A percentile compares a stretch with the other conserved stretches of the same genome.
phyloP scores from a whole-genome alignment of 2,888 invertebrate species.

The Esperia sulphurella region DNA sequence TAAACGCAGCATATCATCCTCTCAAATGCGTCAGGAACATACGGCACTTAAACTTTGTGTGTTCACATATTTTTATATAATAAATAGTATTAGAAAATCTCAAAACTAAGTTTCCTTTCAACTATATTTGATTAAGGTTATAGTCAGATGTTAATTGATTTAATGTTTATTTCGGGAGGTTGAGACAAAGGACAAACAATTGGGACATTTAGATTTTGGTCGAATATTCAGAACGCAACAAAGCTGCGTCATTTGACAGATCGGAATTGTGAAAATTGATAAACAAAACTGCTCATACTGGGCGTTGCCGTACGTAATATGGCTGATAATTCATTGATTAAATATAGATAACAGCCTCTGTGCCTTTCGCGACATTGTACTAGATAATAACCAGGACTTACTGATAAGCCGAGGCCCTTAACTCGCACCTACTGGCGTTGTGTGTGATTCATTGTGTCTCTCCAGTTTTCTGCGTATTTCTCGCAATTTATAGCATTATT shows the following conservation, averaged over 20 bases:
- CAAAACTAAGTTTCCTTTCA: too few species aligned
- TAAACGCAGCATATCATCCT: too few species aligned
- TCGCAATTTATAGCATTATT: neutral
- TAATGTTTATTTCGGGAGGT: too few species aligned
- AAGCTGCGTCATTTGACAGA: constrained; percentile 18
- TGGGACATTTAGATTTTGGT: neutral
- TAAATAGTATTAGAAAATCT: too few species aligned
- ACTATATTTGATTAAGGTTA: too few species aligned
- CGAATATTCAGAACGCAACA: constrained; percentile 11
- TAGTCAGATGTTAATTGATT: too few species aligned
- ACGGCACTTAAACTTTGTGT: too few species aligned
- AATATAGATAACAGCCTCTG: constrained; percentile 50
- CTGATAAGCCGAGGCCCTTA: constrained; percentile 26
- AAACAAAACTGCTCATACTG: constrained; percentile 53
- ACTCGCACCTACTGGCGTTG: neutral
- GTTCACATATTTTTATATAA: too few species aligned
- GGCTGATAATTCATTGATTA: constrained; percentile 61
- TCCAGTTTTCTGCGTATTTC: constrained; percentile 6
- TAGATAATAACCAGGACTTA: constrained; percentile 47
- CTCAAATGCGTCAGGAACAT: too few species aligned
- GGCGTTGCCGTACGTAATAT: constrained; percentile 59
- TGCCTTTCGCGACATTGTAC: constrained; percentile 39
- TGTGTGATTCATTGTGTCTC: constrained; percentile 12
- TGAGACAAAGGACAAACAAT: too few species aligned
- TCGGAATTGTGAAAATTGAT: constrained; percentile 22